Conservation (phyloP, 1,140 invertebrate species). For the Anagrus nilaparvatae region DNA sequence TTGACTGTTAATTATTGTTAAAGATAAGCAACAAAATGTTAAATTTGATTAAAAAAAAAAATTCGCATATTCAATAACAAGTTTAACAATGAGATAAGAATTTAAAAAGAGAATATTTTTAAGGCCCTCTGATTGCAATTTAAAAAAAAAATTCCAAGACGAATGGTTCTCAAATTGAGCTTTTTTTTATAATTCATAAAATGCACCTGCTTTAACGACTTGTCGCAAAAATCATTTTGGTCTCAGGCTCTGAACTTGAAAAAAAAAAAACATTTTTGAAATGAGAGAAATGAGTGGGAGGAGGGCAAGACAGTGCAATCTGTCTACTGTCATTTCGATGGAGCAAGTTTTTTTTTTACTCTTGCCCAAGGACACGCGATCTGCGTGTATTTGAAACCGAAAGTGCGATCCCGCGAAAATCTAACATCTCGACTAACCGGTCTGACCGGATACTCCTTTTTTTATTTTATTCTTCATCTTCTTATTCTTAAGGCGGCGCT, state of each 20-base stretch:
- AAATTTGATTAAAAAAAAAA: no score
- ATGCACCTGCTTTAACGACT: neutral
- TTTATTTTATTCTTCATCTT: no score
- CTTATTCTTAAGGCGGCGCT: no score
- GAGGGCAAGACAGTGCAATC: neutral
- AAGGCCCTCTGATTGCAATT: no score
- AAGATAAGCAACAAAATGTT: no score
- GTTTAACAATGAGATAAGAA: no score
- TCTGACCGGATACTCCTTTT: slow-evolving; percentile 44
- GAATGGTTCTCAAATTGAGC: no score
- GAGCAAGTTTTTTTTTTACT: slow-evolving; percentile 22
- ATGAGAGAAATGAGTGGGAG: neutral
- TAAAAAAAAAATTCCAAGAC: no score
- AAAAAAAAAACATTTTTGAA: neutral
- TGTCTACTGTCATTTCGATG: neutral
- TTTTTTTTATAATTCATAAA: neutral
- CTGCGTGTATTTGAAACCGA: slow-evolving; percentile 36
- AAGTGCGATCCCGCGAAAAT: slow-evolving; percentile 47
- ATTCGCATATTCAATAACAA: no score
- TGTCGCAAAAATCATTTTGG: slow-evolving; percentile 3
- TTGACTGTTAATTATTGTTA: no score
- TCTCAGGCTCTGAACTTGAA: neutral
- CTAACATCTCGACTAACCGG: slow-evolving; percentile 44
- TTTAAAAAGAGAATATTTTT: no score
- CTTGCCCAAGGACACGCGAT: slow-evolving; percentile 34